Evolutionary conservation across 2,113 vertebrate genomes (phyloP).

Genomic region (Lepisosteus oculatus): DNA sequence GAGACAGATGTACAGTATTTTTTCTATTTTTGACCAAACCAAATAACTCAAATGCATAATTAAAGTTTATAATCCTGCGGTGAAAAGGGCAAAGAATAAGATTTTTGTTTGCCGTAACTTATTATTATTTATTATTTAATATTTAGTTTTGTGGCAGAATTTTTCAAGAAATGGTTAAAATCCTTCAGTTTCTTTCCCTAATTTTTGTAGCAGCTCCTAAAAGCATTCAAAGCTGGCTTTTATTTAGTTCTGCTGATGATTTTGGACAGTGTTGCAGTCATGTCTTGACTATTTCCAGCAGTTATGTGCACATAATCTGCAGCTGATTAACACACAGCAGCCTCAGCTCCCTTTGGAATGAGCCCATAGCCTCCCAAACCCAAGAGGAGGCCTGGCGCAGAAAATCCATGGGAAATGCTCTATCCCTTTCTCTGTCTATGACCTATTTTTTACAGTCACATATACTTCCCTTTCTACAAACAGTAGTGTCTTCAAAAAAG

Average conservation of each 20-base stretch:
- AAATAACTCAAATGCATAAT: no score
- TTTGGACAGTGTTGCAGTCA: not conserved
- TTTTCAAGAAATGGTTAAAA: not conserved
- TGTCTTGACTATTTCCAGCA: not conserved
- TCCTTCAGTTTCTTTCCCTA: not conserved
- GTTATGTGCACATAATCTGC: slow-evolving; percentile 10
- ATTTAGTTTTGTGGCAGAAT: no score
- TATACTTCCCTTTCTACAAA: no score
- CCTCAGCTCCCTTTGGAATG: not conserved
- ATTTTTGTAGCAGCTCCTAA: not conserved
- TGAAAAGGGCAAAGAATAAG: no score
- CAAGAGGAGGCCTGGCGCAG: not conserved
- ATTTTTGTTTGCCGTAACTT: no score
- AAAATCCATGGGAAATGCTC: not conserved
- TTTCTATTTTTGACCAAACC: no score
- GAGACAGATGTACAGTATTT: no score
- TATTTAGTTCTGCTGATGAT: not conserved
- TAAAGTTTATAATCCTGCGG: no score
- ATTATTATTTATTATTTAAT: no score
- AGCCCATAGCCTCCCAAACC: not conserved
- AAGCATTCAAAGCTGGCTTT: no score
- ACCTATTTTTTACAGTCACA: not conserved
- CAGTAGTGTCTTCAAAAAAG: no score
- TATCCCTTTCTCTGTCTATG: not conserved
- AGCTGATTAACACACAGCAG: slow-evolving; percentile 13